A percentile compares a stretch with the other conserved stretches of the same genome.
phyloP scores from a whole-genome alignment of 2,888 invertebrate genomes.

The Cerastis leucographa region DNA sequence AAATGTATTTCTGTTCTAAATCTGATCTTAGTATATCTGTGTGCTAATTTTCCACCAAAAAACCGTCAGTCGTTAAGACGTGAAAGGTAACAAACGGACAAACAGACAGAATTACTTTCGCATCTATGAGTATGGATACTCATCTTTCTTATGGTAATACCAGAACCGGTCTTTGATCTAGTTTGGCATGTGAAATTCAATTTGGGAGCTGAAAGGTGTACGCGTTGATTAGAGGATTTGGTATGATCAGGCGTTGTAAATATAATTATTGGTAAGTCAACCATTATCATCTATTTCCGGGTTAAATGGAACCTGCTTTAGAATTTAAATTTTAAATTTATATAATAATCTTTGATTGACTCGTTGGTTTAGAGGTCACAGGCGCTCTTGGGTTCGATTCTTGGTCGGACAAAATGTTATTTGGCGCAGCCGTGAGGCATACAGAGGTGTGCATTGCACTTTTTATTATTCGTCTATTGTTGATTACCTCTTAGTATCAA shows the following conservation, averaged over 20 bases:
- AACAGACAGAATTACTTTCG: not conserved
- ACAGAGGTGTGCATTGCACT: too few relatives aligned
- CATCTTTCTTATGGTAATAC: constrained; percentile 37
- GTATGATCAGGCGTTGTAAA: not conserved
- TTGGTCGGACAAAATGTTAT: not conserved
- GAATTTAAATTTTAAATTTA: too few relatives aligned
- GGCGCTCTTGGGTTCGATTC: not conserved
- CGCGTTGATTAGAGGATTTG: constrained; percentile 18
- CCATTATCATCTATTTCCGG: not conserved
- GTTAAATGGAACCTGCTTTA: not conserved
- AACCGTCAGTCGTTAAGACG: not conserved
- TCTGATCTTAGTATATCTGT: not conserved
- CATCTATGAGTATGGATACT: not conserved
- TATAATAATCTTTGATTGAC: too few relatives aligned
- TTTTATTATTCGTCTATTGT: too few relatives aligned
- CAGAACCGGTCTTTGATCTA: constrained; percentile 35
- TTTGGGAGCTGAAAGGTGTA: constrained; percentile 29
- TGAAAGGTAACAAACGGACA: not conserved
- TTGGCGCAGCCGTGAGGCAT: too few relatives aligned
- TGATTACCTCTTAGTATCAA: too few relatives aligned
- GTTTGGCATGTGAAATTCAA: constrained; percentile 44
- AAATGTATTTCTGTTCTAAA: not conserved
- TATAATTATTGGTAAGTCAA: not conserved
- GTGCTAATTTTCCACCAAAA: not conserved
- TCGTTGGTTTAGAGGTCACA: not conserved